These are phyloP conservation scores for Anarsia innoxiella DNA, from an alignment of 2,888 invertebrate genomes.

Conservation along the genomic window DNA sequence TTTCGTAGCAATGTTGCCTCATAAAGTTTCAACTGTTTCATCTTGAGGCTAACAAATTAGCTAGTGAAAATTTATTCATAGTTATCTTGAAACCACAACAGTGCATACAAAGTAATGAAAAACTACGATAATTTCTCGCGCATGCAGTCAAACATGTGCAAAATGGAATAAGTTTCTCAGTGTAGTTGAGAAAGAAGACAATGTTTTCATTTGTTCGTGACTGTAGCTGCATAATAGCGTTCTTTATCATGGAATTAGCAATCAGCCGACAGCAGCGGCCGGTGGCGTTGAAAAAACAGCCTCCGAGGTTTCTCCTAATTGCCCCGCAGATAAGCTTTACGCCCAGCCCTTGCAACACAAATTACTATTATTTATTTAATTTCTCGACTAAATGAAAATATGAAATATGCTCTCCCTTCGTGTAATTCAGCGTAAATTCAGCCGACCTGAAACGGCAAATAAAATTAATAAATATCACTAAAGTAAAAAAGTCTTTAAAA, in stretches of 20 bases:
- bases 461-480: conserved; percentile 30
- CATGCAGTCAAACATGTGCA: too few species aligned
- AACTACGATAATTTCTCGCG: too few species aligned
- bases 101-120: too few species aligned
- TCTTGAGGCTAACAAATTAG: too few species aligned
- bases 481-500: conserved; percentile 20
- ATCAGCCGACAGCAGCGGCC: conserved; percentile 45
- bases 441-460: conserved; percentile 23
- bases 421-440: conserved; percentile 9
- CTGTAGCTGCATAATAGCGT: conserved; percentile 47
- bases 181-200: conserved; percentile 11
- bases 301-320: conserved; percentile 59
- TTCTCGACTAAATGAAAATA: conserved; percentile 46
- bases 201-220: conserved; percentile 48
- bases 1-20: conserved; percentile 9
- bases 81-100: too few species aligned
- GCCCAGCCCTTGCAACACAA: conserved; percentile 43
- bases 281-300: conserved; percentile 36
- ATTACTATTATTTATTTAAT: conserved; percentile 57
- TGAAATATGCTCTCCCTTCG: conserved; percentile 30
- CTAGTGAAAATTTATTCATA: too few species aligned
- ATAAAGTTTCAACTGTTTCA: conserved; percentile 6
- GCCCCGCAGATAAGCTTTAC: conserved; percentile 54
- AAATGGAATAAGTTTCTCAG: conserved; percentile 5
- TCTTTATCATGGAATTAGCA: conserved; percentile 68